phyloP scores from a whole-genome alignment of 2,797 vertebrate genomes.

The Eremophila alpestris region DNA sequence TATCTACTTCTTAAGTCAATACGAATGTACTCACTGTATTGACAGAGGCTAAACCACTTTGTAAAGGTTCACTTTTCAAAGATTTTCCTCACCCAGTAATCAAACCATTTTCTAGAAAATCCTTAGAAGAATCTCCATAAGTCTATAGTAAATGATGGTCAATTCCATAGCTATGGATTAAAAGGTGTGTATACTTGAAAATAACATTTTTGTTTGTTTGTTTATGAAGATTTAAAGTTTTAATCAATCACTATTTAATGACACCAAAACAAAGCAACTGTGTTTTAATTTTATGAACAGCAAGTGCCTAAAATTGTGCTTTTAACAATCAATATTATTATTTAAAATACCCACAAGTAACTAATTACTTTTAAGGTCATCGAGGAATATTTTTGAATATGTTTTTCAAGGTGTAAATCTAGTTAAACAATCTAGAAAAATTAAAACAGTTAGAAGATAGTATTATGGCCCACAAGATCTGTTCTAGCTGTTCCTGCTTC shows the following conservation, averaged over 20 bases:
- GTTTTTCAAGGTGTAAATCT: not conserved
- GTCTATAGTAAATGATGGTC: not conserved
- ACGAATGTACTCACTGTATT: not conserved
- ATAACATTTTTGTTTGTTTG: not conserved
- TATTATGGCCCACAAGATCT: not conserved
- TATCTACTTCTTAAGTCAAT: not conserved
- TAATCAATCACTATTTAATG: not conserved
- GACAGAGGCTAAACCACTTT: not conserved
- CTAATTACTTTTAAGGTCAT: not conserved
- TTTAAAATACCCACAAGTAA: not conserved
- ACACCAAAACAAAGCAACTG: not conserved
- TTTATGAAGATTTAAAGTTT: not conserved
- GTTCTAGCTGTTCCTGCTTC: not conserved
- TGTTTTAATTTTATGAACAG: not conserved
- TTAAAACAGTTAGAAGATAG: not conserved
- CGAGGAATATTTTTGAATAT: not conserved
- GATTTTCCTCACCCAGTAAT: not conserved
- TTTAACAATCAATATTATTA: not conserved
- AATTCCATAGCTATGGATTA: not conserved
- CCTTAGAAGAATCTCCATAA: not conserved
- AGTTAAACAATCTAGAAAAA: not conserved
- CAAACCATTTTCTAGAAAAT: not conserved
- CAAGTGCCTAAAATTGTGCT: not conserved
- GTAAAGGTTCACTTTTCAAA: not conserved
- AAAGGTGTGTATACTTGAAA: not conserved